These are phyloP conservation scores for Psittacara wagleri DNA, from an alignment of 2,113 vertebrate genomes.

Conservation along the genomic window DNA sequence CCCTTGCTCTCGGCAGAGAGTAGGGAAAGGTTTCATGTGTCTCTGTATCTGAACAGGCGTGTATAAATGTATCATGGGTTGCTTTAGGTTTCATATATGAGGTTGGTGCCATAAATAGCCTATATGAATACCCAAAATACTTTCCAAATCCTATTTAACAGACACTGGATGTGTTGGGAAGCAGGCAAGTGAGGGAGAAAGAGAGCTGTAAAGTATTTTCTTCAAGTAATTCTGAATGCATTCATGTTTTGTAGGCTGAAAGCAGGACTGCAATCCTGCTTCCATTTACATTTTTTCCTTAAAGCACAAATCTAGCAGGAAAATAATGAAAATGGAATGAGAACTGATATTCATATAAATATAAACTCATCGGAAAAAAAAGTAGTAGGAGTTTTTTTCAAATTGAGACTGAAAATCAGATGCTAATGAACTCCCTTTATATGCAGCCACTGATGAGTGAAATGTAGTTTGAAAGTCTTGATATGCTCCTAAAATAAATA, in stretches of 20 bases:
- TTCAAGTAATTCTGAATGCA: neutral
- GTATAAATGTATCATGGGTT: neutral
- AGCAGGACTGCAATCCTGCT: neutral
- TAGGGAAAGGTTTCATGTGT: neutral
- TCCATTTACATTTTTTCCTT: neutral
- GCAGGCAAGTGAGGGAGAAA: neutral
- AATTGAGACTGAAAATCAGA: neutral
- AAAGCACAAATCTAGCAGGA: neutral
- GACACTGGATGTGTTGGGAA: neutral
- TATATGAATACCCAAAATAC: neutral
- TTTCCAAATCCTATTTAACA: neutral
- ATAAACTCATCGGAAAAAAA: neutral
- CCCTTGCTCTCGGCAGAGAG: neutral
- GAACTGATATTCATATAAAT: neutral
- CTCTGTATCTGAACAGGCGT: neutral
- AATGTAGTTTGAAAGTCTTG: neutral
- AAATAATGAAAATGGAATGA: neutral
- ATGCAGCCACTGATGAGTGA: neutral
- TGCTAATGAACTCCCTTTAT: neutral
- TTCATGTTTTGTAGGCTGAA: neutral
- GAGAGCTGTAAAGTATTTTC: neutral
- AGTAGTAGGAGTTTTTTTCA: neutral
- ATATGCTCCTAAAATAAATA: slow-evolving; percentile 27
- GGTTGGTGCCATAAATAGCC: neutral
- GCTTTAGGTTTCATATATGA: neutral